These are phyloP conservation scores for Hylia prasina DNA, from an alignment of 2,113 vertebrate genomes.

Conservation along the genomic window DNA sequence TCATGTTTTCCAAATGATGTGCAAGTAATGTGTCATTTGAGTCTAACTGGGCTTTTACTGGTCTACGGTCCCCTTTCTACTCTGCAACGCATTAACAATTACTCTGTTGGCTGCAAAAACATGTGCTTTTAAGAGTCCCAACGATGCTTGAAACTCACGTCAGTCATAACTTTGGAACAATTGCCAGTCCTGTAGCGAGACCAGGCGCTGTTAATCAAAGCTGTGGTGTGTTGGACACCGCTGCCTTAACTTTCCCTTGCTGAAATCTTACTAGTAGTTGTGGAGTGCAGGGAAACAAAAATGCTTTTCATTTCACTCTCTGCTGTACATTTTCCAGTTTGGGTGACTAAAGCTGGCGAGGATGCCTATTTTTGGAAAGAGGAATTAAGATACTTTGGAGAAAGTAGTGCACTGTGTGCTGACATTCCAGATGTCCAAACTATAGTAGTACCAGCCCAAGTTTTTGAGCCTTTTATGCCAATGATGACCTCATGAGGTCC, in stretches of 20 bases:
- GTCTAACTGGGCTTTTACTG: conserved; percentile 68
- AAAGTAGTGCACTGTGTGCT: conserved; percentile 85
- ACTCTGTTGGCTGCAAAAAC: conserved; percentile 55
- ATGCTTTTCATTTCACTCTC: conserved; percentile 85
- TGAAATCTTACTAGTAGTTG: conserved; percentile 78
- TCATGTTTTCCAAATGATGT: conserved; percentile 92
- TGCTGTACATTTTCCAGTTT: conserved; percentile 84
- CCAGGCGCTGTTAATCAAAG: conserved; percentile 69
- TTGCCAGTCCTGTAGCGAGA: conserved; percentile 49
- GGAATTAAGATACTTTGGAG: conserved; percentile 84
- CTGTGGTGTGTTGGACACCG: conserved; percentile 63
- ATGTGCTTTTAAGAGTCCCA: conserved; percentile 62
- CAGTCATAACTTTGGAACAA: conserved; percentile 76
- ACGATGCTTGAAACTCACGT: conserved; percentile 50
- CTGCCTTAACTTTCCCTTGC: conserved; percentile 70
- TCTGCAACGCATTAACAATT: conserved; percentile 66
- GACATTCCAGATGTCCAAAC: conserved; percentile 92
- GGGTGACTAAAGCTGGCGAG: conserved; percentile 80
- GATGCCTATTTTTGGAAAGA: conserved; percentile 82
- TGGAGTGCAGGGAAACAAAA: conserved; percentile 81
- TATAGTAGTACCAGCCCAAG: conserved; percentile 85
- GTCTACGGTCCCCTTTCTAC: conserved; percentile 42
- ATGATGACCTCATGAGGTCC: conserved; percentile 91
- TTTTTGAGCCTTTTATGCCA: conserved; percentile 83
- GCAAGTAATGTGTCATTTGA: conserved; percentile 86